Conservation (phyloP, 2,113 vertebrate genomes). For the Chaetura pelagica region DNA sequence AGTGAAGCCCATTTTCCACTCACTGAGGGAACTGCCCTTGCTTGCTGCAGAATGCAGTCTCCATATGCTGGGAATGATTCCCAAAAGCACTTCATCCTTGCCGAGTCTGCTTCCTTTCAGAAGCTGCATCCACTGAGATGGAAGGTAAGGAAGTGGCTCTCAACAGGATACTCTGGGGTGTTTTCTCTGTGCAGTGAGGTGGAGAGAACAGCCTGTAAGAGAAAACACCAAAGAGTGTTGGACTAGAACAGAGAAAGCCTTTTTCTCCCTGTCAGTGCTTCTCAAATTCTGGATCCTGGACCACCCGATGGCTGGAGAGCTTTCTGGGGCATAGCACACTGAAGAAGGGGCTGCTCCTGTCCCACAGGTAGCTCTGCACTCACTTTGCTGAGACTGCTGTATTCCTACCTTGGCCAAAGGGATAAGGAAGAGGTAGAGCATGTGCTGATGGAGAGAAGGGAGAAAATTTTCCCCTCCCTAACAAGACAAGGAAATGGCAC, state of each 20-base stretch:
- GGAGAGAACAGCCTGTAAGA: constrained; percentile 53
- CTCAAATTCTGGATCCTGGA: constrained; percentile 10
- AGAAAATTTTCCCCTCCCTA: background rate
- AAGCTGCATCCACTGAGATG: constrained; percentile 50
- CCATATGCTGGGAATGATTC: constrained; percentile 64
- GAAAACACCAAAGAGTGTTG: constrained; percentile 61
- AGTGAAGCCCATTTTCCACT: constrained; percentile 72
- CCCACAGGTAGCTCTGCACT: background rate
- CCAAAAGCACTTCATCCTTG: constrained; percentile 49
- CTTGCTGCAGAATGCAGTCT: constrained; percentile 53
- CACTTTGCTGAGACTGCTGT: background rate
- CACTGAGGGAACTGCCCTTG: constrained; percentile 37
- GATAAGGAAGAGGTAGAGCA: background rate
- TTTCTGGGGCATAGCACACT: background rate
- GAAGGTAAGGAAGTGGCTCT: constrained; percentile 45
- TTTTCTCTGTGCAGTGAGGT: constrained; percentile 70
- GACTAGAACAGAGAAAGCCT: constrained; percentile 46
- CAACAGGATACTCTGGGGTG: constrained; percentile 68
- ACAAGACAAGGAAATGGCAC: background rate
- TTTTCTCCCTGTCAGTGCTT: constrained; percentile 34
- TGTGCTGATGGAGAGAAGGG: background rate
- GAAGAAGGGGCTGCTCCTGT: background rate
- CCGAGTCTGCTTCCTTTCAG: constrained; percentile 52
- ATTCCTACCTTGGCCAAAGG: background rate
- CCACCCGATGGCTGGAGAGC: background rate